Base-by-base conservation (phyloP, 2,888 invertebrate genomes). In the Plagodis pulveraria region DNA sequence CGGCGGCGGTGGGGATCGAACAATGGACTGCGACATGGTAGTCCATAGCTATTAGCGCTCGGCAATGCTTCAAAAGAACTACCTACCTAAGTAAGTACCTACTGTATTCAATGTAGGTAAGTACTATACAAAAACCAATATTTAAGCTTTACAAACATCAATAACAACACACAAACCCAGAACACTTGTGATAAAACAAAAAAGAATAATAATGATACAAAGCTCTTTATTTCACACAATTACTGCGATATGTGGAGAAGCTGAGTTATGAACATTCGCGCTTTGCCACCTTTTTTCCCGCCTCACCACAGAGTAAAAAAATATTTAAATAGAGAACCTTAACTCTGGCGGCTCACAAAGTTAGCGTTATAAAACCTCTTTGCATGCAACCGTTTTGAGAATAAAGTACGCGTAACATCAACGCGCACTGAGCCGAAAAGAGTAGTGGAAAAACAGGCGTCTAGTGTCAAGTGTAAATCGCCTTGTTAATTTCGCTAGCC, bases 391-490 rank as follows among this genome's bases (percentile, higher is more conserved):
- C 66, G 63, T 70, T 70, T 71, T 67, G 63, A 75, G 76, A 80
- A 81, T 76, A 73, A 75, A 70, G 76, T 75, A 69, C 70, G 71
- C 72, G 64, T 77, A 78, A 74, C 77, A 69, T 69, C 73, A 71
- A 75, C 78, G 70, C 70, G 70, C 70, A 73, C 73, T 69, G 73
- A 72, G 67, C 76, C 77, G 80, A 74, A 80, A 80, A 87, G 85
- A 87, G 86, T 86, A 86, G 88, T 86, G 58, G 84, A 83, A 90
- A 91, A 89, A 84, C 87, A 88, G 84, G 83, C 87, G 84, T 83
- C 87, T 87, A 87, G 91, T 90, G 91, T 89, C 90, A 91, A 93
- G 93, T 89, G 90, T 91, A 93, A 92, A 93, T 93, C 92, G 91
- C 91, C 92, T 93, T 93, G 93, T 93, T 93, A 93, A 93, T 93